These are phyloP conservation scores for Neodiprion lecontei DNA, from an alignment of 1,140 invertebrate genomes.

Conservation along the genomic window DNA sequence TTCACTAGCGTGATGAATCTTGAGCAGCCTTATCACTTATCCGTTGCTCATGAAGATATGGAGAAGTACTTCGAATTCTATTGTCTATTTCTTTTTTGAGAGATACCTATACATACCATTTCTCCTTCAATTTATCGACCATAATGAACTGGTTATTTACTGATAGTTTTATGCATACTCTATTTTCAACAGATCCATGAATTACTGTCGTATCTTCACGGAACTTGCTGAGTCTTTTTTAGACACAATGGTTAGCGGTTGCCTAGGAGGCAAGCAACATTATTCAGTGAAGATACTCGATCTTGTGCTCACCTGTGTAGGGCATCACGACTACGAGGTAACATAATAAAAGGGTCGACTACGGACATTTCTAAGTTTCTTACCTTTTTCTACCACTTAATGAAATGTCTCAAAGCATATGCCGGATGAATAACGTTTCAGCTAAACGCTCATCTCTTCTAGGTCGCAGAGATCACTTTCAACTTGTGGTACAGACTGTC, in stretches of 20 bases:
- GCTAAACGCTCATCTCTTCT: conserved; percentile 30
- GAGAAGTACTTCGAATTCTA: conserved; percentile 66
- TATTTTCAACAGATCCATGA: conserved; percentile 72
- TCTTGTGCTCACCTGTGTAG: conserved; percentile 88
- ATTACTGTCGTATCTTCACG: conserved; percentile 95
- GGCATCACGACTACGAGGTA: conserved; percentile 96
- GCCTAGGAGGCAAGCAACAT: conserved; percentile 64
- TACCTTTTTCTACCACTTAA: no score
- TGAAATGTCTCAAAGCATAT: no score
- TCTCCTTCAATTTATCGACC: background rate
- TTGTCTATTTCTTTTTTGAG: background rate
- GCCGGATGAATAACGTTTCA: no score
- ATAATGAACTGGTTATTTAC: no score
- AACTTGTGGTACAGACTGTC: conserved; percentile 96
- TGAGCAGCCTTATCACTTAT: conserved; percentile 87
- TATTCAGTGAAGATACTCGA: conserved; percentile 89
- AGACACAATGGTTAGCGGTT: conserved; percentile 74
- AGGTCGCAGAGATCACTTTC: conserved; percentile 97
- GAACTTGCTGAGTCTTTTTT: conserved; percentile 92
- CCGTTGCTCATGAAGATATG: conserved; percentile 91
- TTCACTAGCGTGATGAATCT: conserved; percentile 83
- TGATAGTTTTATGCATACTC: no score
- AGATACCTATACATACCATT: conserved; percentile 9
- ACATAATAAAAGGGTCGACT: conserved; percentile 59
- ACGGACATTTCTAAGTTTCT: conserved; percentile 38